Evolutionary conservation across 2,888 invertebrate genomes (phyloP), one percentile per base, ranked within the genome.

Genomic region (Hesperia comma): DNA sequence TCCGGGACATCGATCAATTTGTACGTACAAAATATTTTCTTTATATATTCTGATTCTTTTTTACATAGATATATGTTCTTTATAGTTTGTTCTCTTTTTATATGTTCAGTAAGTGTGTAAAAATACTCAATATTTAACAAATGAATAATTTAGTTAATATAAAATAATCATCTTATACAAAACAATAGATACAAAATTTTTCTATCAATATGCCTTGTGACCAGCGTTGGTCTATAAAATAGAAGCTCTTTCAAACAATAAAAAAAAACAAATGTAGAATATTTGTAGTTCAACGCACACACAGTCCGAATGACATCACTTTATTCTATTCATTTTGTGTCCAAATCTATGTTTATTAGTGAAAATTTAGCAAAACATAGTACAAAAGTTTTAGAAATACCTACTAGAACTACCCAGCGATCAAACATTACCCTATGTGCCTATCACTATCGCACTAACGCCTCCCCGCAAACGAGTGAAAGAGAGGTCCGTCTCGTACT

Each of bases 361-460:
- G 92, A 92, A 92, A 91, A 91, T 91, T 92, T 92, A 83, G 92
- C 92, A 92, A 92, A 92, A 92, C 92, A 92, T 91, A 92, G 92
- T 92, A 92, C 86, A 92, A 92, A 92, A 92, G 83, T 90, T 92
- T 90, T 90, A 91, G 90, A 90, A 91, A 92, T 91, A 89, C 80
- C 88, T 87, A 90, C 88, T 81, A 85, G 40, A 86, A 76, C 92
- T 92, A 92, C 90, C 85, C 92, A 91, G 91, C 91, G 85, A 90
- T 84, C 82, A 86, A 90, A 87, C 69, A 10, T 72, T 74, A 71
- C 69, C 69, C 71, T 71, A 72, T 70, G 82, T 77, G 79, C 71
- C 92, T 92, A 92, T 87, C 89, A 85, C 90, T 91, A 92, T 89
- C 88, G 84, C 87, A 84, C 66, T 66, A 87, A 87, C 85, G 81